phyloP scores from a whole-genome alignment of 2,113 vertebrate species.

The Nanorana parkeri region DNA sequence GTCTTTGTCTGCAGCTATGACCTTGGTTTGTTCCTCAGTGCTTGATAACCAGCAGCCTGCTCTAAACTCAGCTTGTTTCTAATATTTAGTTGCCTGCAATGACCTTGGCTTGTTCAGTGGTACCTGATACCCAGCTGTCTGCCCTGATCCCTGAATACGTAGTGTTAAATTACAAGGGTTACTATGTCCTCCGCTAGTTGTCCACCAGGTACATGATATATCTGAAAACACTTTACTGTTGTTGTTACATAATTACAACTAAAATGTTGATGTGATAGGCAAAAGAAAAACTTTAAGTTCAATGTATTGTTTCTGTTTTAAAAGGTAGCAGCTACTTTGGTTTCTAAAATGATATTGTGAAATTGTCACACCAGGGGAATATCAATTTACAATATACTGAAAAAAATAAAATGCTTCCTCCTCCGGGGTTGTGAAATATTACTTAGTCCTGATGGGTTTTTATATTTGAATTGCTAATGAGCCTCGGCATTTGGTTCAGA shows the following conservation, averaged over 20 bases:
- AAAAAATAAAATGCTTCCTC: constrained; percentile 22
- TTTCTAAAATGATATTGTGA: constrained; percentile 24
- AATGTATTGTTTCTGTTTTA: constrained; percentile 28
- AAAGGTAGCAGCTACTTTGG: constrained; percentile 18
- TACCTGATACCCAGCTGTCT: no score
- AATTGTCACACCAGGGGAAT: constrained; percentile 35
- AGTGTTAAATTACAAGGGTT: no score
- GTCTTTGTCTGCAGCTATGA: no score
- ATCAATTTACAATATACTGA: constrained; percentile 45
- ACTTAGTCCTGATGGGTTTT: constrained; percentile 34
- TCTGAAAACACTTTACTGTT: neutral
- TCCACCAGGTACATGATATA: no score
- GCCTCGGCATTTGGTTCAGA: constrained; percentile 52
- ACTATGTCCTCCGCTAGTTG: no score
- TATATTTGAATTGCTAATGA: constrained; percentile 55
- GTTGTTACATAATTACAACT: neutral
- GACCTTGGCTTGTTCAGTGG: no score
- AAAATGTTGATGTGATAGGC: constrained; percentile 20
- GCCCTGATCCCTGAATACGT: no score
- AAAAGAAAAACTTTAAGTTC: constrained; percentile 33
- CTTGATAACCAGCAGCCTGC: no score
- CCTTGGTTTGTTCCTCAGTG: no score
- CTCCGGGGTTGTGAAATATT: constrained; percentile 49
- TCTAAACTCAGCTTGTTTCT: no score
- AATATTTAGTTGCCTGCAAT: no score